Evolutionary conservation across 2,113 vertebrate genomes (phyloP).

Genomic region (Pollachius pollachius): DNA sequence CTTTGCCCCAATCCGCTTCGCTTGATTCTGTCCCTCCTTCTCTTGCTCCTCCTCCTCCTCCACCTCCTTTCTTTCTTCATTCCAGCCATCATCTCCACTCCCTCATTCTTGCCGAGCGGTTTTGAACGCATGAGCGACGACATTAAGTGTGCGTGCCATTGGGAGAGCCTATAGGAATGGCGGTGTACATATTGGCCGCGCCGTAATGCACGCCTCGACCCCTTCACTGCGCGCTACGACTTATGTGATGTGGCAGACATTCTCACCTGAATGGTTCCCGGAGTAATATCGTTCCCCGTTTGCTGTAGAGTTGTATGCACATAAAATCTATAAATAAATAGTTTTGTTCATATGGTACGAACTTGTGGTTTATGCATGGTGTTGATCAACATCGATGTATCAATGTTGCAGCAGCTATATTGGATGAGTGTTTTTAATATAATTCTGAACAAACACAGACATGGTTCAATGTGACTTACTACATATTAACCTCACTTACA

Average conservation of each 20-base stretch:
- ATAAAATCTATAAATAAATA: not conserved
- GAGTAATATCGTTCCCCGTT: not conserved
- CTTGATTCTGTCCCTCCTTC: not conserved
- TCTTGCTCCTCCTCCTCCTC: not conserved
- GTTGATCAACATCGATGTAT: not conserved
- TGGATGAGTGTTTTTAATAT: not conserved
- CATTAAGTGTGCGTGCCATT: slow-evolving; percentile 26
- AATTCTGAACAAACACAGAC: not conserved
- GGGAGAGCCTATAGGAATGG: slow-evolving; percentile 13
- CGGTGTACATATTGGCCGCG: not conserved
- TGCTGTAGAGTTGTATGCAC: slow-evolving; percentile 3
- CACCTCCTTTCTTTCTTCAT: not conserved
- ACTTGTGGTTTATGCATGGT: not conserved
- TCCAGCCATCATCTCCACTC: no score
- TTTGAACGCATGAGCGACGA: slow-evolving; percentile 28
- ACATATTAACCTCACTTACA: not conserved
- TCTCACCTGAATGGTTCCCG: slow-evolving; percentile 6
- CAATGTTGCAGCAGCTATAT: not conserved
- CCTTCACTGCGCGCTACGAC: not conserved
- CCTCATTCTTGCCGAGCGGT: slow-evolving; percentile 9
- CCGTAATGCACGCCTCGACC: no score
- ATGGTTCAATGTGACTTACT: slow-evolving; percentile 9
- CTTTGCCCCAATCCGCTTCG: not conserved
- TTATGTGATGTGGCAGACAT: slow-evolving; percentile 9
- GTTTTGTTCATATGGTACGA: not conserved